These are phyloP conservation scores for Carassius gibelio DNA, from an alignment of 2,113 vertebrate species.

Conservation along the genomic window DNA sequence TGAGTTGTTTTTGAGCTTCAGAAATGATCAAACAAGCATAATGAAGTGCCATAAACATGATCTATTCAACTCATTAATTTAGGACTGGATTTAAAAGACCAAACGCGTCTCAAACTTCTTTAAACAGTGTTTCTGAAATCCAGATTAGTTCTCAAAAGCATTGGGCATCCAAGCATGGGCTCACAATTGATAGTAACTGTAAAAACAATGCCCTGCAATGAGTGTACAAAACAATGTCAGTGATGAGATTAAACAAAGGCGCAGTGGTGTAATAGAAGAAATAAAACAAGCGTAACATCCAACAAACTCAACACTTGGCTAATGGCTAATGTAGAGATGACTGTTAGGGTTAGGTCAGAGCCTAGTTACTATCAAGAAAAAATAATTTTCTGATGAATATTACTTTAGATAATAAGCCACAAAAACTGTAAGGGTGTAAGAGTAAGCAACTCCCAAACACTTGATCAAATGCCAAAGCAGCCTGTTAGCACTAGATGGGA, in stretches of 20 bases:
- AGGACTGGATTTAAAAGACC: neutral
- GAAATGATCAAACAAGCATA: neutral
- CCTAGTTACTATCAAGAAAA: neutral
- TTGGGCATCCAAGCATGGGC: no score
- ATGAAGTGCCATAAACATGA: neutral
- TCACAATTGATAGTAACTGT: no score
- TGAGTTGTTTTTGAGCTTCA: neutral
- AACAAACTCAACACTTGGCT: conserved; percentile 46
- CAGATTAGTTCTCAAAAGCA: neutral
- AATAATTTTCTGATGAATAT: neutral
- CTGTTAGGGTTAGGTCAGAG: neutral
- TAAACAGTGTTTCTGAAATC: neutral
- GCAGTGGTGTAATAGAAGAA: neutral
- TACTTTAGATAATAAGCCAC: neutral
- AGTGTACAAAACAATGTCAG: conserved; percentile 24
- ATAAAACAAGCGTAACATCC: no score
- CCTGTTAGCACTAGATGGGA: neutral
- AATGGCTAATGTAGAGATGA: neutral
- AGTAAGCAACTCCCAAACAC: neutral
- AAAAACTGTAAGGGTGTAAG: neutral
- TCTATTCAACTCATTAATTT: neutral
- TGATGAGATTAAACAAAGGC: conserved; percentile 43
- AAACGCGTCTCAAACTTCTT: neutral
- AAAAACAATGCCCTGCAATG: no score
- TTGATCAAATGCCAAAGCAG: neutral